Evolutionary conservation across 2,888 invertebrate species (phyloP), one percentile per base, ranked within the genome.

Genomic region (Kryphioiulus occultus): DNA sequence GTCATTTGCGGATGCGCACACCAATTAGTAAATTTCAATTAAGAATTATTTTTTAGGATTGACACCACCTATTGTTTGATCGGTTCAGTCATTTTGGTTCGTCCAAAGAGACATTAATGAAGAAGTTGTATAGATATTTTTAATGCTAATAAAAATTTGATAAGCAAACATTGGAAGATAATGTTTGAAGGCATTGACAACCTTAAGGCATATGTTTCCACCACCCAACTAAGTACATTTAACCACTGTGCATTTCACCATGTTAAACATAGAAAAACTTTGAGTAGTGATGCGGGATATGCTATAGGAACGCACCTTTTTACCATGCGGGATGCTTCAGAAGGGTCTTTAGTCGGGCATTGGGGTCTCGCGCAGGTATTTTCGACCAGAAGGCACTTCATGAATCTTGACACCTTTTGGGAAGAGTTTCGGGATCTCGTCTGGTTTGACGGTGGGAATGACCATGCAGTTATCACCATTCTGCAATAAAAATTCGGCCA

Each of bases 401-500:
- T 95, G 92, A 3, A 94, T 93, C 42, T 94, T 94, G 15, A 95
- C 93, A 17, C 95, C 95, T 86, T 93, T 93, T 0, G 96, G 96
- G 91, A 97, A 98, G 53, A 95, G 92, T 87, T 92, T 92, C 32
- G 93, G 92, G 5, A 95, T 93, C 90, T 98, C 95, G 26, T 95
- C 95, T 7, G 94, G 94, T 0, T 94, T 93, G 0, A 98, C 93
- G 0, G 94, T 94, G 0, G 99, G 99, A 89, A 97, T 93, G 44
- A 99, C 95, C 98, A 99, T 98, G 90, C 97, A 97, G 35, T 95
- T 94, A 3, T 95, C 95, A 9, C 98, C 98, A 91, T 93, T 93
- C 96, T 97, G 91, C 89, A 89, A 88, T 90, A 88, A 89, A 85
- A 26, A 83, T 85, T 3, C 35, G 35, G 7, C 3, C 3, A 2